Conservation (phyloP, 2,888 invertebrate species). For the Idaea dimidiata region DNA sequence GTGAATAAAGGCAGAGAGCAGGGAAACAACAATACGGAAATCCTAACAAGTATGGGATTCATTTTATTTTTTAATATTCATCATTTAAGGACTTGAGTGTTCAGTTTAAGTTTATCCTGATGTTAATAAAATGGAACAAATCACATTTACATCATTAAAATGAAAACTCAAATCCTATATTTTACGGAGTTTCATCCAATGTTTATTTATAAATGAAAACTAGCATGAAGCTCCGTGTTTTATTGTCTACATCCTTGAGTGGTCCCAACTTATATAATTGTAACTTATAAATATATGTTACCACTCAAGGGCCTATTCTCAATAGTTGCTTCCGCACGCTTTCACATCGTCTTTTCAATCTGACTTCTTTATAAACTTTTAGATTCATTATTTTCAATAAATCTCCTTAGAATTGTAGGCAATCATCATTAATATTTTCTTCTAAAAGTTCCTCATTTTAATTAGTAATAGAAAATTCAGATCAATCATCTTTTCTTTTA, state of each 20-base stretch:
- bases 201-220: neutral
- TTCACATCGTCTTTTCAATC: conserved; percentile 45
- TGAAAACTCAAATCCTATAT: conserved; percentile 9
- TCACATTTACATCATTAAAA: neutral
- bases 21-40: neutral
- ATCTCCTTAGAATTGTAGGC: neutral
- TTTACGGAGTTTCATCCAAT: conserved; percentile 7
- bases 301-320: conserved; percentile 25
- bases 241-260: conserved; percentile 6
- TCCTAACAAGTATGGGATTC: neutral
- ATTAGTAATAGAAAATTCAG: neutral
- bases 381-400: neutral
- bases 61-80: neutral
- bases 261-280: neutral
- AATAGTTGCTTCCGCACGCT: conserved; percentile 58
- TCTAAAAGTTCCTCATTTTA: conserved; percentile 2
- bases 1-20: neutral
- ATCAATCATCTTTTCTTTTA: neutral
- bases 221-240: neutral
- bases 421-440: neutral
- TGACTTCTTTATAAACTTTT: neutral
- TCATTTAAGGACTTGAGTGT: neutral
- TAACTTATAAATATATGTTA: neutral
- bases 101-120: neutral
- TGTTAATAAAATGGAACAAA: neutral